Evolutionary conservation across 2,113 vertebrate genomes (phyloP), one percentile per base, ranked within the genome.

Genomic region (Mustela lutreola): DNA sequence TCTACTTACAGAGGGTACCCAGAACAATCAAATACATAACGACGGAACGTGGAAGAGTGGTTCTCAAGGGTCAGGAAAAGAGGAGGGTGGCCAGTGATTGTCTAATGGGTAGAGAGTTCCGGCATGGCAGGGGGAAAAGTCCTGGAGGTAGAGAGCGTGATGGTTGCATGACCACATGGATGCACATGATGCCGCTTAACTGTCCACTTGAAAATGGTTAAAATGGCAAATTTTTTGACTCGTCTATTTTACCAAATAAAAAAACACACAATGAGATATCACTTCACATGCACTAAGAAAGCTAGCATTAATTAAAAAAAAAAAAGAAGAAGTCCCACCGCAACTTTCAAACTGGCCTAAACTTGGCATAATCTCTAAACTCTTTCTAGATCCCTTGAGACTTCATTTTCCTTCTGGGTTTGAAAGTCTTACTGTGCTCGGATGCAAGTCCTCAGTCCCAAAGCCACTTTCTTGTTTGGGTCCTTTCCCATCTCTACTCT

Each of bases 341-440:
- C 31, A 56, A 71, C 26, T 21, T 78, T 78, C 18, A 65, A 45
- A 93, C 31, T 80, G 31, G 19, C 24, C 39, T 78, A 56, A 94
- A 95, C 33, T 92, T 65, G 87, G 83, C 82, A 0, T 53, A 11
- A 18, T 67, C 88, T 94, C 80, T 24, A 76, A 33, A 39, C 65
- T 87, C n/a, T 71, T 85, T 58, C 53, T 75, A 39, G 22, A 33
- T 89, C 73, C 73, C 63, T 36, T 28, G 93, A 98, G 86, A 86
- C 53, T 95, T 86, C 28, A 22, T 81, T 95, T 97, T 82, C 39
- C n/a, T 91, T 67, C 62, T 63, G 65, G 14, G 21, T 11, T 84
- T 63, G 31, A 36, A 48, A 89, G 11, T 50, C 36, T 97, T 78
- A 50, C 53, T 83, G 36, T 91, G 45, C 78, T 79, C 67, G 56